Evolutionary conservation across 2,113 vertebrate genomes (phyloP), one percentile per base, ranked within the genome.

Genomic region (Varanus salvator): DNA sequence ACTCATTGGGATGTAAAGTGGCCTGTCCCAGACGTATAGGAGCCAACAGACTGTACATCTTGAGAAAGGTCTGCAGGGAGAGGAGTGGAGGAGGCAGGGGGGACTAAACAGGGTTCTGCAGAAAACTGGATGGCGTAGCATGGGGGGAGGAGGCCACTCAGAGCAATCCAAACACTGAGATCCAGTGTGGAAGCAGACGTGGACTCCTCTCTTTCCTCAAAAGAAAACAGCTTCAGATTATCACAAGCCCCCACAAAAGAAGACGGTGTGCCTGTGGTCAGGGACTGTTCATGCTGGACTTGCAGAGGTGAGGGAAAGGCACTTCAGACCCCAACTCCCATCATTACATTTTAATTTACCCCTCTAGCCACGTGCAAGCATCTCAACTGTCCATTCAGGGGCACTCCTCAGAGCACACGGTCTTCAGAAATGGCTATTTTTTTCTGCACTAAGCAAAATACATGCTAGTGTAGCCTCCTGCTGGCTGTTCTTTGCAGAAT

Each of bases 1-100:
- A 92, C 92, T 21, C 17, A 19, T 72, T 84, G 80, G 89, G 94
- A 92, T 0, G 80, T 60, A 92, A 90, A 80, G 87, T 89, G 91
- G 85, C 87, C 85, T 92, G 86, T 91, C 87, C 91, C 48, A 84
- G 91, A 84, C 29, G 80, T 85, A 90, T 69, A 0, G 23, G 86
- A 25, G 83, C 83, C 83, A 86, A 91, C 90, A 72, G 88, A 71
- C 50, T 8, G 3, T 11, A 76, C 27, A 38, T 23, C 17, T 60
- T 87, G 57, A 69, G 60, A 25, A 83, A 83, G 64, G 81, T 14
- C 44, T 81, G 23, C 66, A 31, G 76, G 44, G 31, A 66, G 25
- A 11, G 57, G 0, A 2, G 27, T 7, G 2, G n/a, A 44, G n/a
- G 68, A 29, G 86, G 64, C 21, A 31, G 60, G n/a, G 38, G 38